These are phyloP conservation scores for Rhyacichthys aspro DNA, from an alignment of 2,797 vertebrate species.

Conservation along the genomic window DNA sequence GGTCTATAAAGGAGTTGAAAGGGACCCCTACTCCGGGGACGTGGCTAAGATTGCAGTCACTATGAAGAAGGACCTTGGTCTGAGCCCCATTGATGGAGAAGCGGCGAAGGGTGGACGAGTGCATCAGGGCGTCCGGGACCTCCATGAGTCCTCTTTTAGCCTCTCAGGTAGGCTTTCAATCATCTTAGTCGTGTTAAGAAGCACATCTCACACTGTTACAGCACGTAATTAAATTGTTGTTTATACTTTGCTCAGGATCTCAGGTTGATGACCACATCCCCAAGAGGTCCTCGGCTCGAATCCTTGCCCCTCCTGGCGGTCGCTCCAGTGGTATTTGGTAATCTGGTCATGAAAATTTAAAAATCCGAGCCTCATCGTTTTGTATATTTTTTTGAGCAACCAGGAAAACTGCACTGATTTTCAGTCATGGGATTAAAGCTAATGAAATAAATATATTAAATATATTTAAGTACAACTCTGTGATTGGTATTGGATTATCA, in stretches of 20 bases:
- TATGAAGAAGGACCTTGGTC: conserved; percentile 89
- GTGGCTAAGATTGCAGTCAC: conserved; percentile 85
- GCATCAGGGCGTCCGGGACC: conserved; percentile 89
- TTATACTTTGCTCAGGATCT: conserved; percentile 78
- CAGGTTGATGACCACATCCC: conserved; percentile 95
- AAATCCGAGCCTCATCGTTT: conserved; percentile 62
- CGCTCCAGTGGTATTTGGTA: conserved; percentile 93
- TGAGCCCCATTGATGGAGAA: conserved; percentile 89
- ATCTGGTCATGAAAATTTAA: conserved; percentile 35
- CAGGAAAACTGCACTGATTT: conserved; percentile 84
- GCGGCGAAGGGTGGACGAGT: conserved; percentile 74
- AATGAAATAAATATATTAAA: conserved; percentile 40
- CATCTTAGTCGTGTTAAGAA: background rate
- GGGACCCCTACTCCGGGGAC: conserved; percentile 91
- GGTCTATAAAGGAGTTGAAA: conserved; percentile 84
- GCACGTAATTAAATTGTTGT: background rate
- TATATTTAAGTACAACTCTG: conserved; percentile 20
- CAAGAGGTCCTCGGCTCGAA: conserved; percentile 94
- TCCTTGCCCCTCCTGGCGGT: conserved; percentile 94
- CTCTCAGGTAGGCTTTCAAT: conserved; percentile 82
- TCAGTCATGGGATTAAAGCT: conserved; percentile 57
- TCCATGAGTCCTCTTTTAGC: conserved; percentile 93
- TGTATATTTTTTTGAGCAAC: conserved; percentile 68
- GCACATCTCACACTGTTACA: background rate
- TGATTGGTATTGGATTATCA: conserved; percentile 43